Conservation (phyloP, 2,888 invertebrate species). For the Apocheima hispidaria region DNA sequence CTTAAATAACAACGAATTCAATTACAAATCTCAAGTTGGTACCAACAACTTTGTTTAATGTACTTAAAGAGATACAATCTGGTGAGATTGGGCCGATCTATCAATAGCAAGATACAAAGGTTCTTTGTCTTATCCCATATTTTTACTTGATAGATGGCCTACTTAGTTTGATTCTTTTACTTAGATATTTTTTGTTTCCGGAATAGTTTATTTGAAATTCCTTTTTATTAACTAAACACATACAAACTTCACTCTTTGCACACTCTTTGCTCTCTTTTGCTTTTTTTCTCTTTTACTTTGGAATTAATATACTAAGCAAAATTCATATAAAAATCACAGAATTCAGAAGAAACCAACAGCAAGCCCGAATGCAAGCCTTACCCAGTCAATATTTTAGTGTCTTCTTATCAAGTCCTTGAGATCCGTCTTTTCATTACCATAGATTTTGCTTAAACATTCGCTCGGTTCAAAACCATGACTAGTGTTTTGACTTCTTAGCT, state of each 20-base stretch:
- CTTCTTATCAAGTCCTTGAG: slow-evolving; percentile 46
- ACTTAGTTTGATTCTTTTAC: slow-evolving; percentile 28
- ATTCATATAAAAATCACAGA: too few relatives aligned
- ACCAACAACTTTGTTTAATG: slow-evolving; percentile 22
- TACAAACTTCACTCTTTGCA: too few relatives aligned
- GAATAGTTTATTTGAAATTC: slow-evolving; percentile 1
- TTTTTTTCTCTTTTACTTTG: background rate
- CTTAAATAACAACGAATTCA: slow-evolving; percentile 1
- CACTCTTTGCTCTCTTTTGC: background rate
- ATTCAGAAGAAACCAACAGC: too few relatives aligned
- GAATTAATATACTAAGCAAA: too few relatives aligned
- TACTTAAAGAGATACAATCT: slow-evolving; percentile 36
- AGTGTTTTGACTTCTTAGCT: slow-evolving; percentile 8
- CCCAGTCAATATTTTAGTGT: slow-evolving; percentile 65
- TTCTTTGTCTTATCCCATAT: slow-evolving; percentile 25
- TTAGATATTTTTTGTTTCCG: slow-evolving; percentile 11
- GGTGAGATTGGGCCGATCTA: slow-evolving; percentile 38
- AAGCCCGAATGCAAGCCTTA: slow-evolving; percentile 43
- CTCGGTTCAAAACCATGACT: slow-evolving; percentile 10
- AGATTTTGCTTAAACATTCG: background rate
- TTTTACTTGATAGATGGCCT: slow-evolving; percentile 38
- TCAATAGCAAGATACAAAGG: slow-evolving; percentile 36
- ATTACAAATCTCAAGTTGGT: slow-evolving; percentile 5
- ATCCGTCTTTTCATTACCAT: slow-evolving; percentile 10
- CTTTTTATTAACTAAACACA: too few relatives aligned